These are phyloP conservation scores for Mechanitis mazaeus DNA, from an alignment of 2,888 invertebrate species.

Conservation along the genomic window DNA sequence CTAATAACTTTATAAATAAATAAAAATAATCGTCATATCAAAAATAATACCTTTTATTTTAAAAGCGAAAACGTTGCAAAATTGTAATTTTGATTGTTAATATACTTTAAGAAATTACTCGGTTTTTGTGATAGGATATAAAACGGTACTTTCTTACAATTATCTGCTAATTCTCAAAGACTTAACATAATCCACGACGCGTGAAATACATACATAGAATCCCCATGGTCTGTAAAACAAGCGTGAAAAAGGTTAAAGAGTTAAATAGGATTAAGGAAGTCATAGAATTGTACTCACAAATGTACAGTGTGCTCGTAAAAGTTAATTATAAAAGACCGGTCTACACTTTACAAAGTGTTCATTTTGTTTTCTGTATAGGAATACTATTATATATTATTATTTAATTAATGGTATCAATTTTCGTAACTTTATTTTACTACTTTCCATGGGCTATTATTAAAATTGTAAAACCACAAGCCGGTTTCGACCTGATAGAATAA, in stretches of 20 bases:
- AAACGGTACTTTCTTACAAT: slow-evolving; percentile 12
- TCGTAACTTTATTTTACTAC: too few relatives aligned
- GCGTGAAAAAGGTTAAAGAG: slow-evolving; percentile 9
- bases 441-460: too few relatives aligned
- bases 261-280: neutral
- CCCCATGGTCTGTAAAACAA: slow-evolving; percentile 10
- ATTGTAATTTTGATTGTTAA: too few relatives aligned
- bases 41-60: neutral
- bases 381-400: too few relatives aligned
- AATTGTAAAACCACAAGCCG: too few relatives aligned
- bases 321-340: neutral
- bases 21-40: too few relatives aligned
- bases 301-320: neutral
- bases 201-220: slow-evolving; percentile 10
- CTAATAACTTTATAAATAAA: too few relatives aligned
- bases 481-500: too few relatives aligned
- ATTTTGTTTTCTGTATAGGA: neutral
- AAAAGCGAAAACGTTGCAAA: neutral
- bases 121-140: too few relatives aligned
- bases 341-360: neutral
- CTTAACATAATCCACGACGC: neutral
- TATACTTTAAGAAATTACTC: too few relatives aligned
- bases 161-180: slow-evolving; percentile 18
- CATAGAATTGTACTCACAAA: neutral
- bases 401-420: too few relatives aligned